Evolutionary conservation across 2,797 vertebrate species (phyloP), one percentile per base, ranked within the genome.

Genomic region (Pangasius sanitwongsei): DNA sequence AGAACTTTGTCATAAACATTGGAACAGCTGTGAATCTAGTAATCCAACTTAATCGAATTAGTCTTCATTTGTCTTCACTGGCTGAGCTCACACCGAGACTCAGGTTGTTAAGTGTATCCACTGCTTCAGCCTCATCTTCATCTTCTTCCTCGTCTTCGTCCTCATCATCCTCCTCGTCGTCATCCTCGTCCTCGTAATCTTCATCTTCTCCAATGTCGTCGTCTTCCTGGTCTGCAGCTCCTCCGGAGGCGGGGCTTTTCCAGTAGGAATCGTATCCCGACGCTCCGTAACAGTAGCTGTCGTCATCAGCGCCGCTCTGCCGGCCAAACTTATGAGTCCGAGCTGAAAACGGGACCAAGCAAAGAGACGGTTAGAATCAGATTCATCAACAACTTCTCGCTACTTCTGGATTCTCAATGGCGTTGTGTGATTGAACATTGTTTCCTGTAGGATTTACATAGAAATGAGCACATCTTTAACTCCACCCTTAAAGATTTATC

Each of bases 291-390:
- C 96, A 95, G 18, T 98, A 95, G 34, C 96, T 93, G 0, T 98
- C 96, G 0, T 96, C 95, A 7, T 98, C 97, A 0, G 87, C 93
- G 15, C 97, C 98, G 1, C 95, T 95, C 92, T 99, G 98, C 20
- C 98, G 96, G 85, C 98, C 98, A 41, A 98, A 99, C 90, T 98
- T 99, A 92, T 99, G 83, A 4, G 97, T 97, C 23, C 99, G 98
- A 0, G 98, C 99, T 99, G 94, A 55, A 90, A 84, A 90, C 16
- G 72, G 70, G 50, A 23, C 2, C 44, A 18, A 34, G 75, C 16
- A 8, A 12, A 53, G 6, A 61, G 18, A 48, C 9, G 3, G 41
- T 25, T 44, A 44, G 16, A 6, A 55, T 31, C 70, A 81, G 41
- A 48, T 48, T 25, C 37, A 41, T 25, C 37, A 41, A 41, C 15